These are phyloP conservation scores for Lasioglossum malachurum DNA, from an alignment of 2,888 invertebrate genomes.

Conservation along the genomic window DNA sequence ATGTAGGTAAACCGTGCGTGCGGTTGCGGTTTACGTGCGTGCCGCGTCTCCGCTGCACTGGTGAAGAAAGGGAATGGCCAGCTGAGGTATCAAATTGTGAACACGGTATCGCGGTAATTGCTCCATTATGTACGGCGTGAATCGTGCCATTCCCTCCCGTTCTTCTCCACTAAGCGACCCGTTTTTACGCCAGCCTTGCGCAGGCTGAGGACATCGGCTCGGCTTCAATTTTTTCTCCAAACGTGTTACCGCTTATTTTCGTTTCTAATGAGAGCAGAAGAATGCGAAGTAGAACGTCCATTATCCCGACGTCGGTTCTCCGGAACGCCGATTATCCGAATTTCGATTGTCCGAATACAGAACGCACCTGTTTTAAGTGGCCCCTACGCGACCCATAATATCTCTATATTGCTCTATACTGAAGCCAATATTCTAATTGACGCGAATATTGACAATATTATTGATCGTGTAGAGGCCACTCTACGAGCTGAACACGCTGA, in stretches of 20 bases:
- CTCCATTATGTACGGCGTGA: constrained; percentile 8
- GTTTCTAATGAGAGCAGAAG: neutral
- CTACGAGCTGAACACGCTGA: neutral
- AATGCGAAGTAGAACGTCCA: neutral
- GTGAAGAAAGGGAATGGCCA: neutral
- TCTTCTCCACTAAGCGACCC: neutral
- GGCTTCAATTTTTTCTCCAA: neutral
- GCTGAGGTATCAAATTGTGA: constrained; percentile 11
- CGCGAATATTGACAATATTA: no score
- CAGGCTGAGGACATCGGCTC: neutral
- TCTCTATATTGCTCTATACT: no score
- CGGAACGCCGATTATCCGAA: no score
- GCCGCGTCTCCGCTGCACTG: neutral
- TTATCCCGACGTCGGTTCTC: no score
- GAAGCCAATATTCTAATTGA: no score
- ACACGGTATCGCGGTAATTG: constrained; percentile 14
- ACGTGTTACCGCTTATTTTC: neutral
- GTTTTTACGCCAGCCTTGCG: neutral
- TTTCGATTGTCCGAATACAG: no score
- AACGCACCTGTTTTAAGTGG: no score
- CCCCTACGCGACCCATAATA: no score
- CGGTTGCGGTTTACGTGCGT: constrained; percentile 19
- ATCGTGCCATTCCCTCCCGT: neutral
- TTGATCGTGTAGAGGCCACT: no score
- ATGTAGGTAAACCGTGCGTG: constrained; percentile 4